A percentile compares a stretch with the other conserved stretches of the same genome.
phyloP scores from a whole-genome alignment of 2,888 invertebrate species.

The Hipparchia semele region DNA sequence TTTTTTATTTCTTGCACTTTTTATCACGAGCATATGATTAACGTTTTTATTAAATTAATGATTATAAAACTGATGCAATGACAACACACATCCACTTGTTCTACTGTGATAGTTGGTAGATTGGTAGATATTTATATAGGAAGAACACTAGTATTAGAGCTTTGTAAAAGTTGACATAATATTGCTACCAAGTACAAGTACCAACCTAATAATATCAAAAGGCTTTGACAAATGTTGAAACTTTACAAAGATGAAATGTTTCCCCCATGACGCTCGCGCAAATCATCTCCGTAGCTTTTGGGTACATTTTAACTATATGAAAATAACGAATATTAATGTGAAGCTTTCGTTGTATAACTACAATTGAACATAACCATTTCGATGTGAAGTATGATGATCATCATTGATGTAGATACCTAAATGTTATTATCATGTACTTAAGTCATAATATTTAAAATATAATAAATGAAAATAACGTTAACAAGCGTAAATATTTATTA shows the following conservation, averaged over 20 bases:
- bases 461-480: neutral
- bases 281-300: slow-evolving; percentile 11
- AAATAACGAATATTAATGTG: slow-evolving; percentile 38
- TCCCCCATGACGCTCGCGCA: slow-evolving; percentile 42
- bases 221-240: neutral
- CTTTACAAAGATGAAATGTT: slow-evolving; percentile 39
- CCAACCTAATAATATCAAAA: neutral
- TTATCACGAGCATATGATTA: too few species aligned
- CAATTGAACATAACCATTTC: slow-evolving; percentile 11
- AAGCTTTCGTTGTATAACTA: slow-evolving; percentile 30
- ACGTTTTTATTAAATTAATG: too few species aligned
- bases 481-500: neutral
- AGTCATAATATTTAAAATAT: neutral
- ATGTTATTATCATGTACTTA: too few species aligned
- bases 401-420: neutral
- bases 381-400: slow-evolving; percentile 16
- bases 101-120: too few species aligned
- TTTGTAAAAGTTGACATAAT: too few species aligned
- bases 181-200: too few species aligned
- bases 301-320: slow-evolving; percentile 40
- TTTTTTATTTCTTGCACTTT: too few species aligned
- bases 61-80: too few species aligned
- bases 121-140: too few species aligned
- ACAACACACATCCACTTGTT: too few species aligned
- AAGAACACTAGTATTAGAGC: too few species aligned